Base-by-base conservation (phyloP, 1,140 invertebrate genomes). In the Diabrotica undecimpunctata region DNA sequence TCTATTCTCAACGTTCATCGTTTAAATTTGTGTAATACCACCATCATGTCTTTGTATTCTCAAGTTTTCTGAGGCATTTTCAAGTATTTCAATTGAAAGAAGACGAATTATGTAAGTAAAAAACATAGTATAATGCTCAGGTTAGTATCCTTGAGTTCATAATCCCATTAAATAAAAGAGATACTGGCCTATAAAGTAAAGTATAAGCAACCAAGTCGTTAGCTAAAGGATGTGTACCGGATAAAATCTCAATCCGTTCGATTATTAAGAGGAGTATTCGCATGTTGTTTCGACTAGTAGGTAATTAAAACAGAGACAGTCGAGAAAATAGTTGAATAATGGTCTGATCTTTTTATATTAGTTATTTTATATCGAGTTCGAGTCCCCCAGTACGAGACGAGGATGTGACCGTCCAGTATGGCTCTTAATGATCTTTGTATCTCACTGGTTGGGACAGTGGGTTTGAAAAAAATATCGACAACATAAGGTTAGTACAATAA, bases 291-390 rank as follows among this genome's bases (percentile, higher is more conserved):
- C 58, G 58, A 60, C 58, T 60, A 60, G 58, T 60, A 12, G 50
- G 58, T 60, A 65, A 65, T 65, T 61, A 65, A 65, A 60, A 53
- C 58, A 65, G 58, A 65, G 64, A 65, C 58, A 65, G 58, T 65
- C 60, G 59, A 65, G 59, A 56, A 65, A 65, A 65, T 65, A 65
- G 58, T 65, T 55, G 52, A 61, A 65, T 65, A 61, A 60, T 65
- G 51, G 58, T 41, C 63, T 59, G 64, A 39, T 61, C 58, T 60
- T 51, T 38, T 60, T 60, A 60, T 60, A 60, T 60, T 60, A 60
- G 58, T 60, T 60, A 60, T 60, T 60, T 60, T 60, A 60, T 60
- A 60, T 50, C 39, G 58, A 50, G 36, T 35, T 12, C 35, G 37
- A 13, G 58, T 51, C 58, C 58, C 12, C n/a, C 25, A 35, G 58